phyloP scores from a whole-genome alignment of 1,140 invertebrate genomes.

The Solen grandis region DNA sequence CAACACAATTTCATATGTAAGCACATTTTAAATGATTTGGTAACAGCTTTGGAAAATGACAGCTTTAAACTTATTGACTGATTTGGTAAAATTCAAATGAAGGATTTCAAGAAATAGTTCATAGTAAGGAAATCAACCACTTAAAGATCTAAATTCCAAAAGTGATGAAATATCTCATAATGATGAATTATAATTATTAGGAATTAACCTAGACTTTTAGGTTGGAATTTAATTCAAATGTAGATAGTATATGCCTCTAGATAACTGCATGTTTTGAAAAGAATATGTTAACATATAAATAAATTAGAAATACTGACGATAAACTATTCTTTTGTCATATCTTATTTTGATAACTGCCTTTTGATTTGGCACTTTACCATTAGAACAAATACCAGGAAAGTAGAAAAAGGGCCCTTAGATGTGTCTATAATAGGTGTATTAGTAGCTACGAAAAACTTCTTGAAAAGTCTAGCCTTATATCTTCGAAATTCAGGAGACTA shows the following conservation, averaged over 20 bases:
- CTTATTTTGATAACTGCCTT: neutral
- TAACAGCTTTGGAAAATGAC: neutral
- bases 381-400: constrained; percentile 3
- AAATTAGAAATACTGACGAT: neutral
- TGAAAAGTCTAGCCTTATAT: neutral
- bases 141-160: neutral
- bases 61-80: neutral
- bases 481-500: neutral
- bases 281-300: neutral
- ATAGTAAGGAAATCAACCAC: neutral
- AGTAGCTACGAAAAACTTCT: neutral
- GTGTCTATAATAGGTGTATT: neutral
- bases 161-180: neutral
- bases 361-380: neutral
- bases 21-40: no score
- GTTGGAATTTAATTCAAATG: neutral
- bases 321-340: constrained; percentile 1
- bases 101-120: neutral
- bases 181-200: neutral
- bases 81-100: neutral
- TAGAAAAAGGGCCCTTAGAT: neutral
- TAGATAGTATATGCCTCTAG: neutral
- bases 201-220: neutral
- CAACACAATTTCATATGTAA: no score
- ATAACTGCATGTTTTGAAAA: constrained; percentile 1